Conservation (phyloP, 92 coral and sea anemone species). For the Porites divaricata region DNA sequence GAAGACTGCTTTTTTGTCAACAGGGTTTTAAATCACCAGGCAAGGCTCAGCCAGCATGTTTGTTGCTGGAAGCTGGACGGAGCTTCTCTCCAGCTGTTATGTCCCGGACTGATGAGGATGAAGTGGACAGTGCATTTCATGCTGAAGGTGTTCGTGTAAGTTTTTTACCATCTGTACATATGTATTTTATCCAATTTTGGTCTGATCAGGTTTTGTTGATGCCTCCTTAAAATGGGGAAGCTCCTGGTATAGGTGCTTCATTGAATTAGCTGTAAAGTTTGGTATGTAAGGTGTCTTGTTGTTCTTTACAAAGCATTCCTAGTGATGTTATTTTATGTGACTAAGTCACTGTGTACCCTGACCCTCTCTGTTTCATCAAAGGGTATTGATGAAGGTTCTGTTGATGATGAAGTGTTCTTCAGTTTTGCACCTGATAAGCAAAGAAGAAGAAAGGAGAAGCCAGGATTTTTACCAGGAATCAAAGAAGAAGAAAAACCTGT, state of each 20-base stretch:
- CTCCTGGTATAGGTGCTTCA: no score
- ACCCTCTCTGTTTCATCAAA: background rate
- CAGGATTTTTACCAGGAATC: constrained; percentile 62
- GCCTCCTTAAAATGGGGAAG: no score
- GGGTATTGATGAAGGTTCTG: constrained; percentile 39
- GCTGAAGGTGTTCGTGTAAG: constrained; percentile 34
- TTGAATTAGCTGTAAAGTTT: background rate
- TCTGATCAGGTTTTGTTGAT: no score
- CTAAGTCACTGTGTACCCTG: background rate
- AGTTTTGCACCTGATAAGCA: constrained; percentile 78
- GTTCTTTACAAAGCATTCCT: no score
- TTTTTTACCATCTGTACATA: background rate
- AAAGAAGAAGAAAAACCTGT: constrained; percentile 78
- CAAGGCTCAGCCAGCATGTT: constrained; percentile 57
- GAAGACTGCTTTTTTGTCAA: background rate
- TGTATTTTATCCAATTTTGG: no score
- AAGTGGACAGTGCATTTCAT: constrained; percentile 66
- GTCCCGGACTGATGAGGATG: constrained; percentile 65
- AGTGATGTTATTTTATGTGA: background rate
- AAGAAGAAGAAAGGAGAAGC: constrained; percentile 42
- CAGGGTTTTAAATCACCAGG: constrained; percentile 30
- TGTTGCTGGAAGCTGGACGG: constrained; percentile 86
- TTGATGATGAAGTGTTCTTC: constrained; percentile 95
- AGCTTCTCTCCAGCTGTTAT: constrained; percentile 94
- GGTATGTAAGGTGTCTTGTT: no score